These are phyloP conservation scores for Aplysia californica DNA, from an alignment of 1,140 invertebrate species.

Conservation along the genomic window DNA sequence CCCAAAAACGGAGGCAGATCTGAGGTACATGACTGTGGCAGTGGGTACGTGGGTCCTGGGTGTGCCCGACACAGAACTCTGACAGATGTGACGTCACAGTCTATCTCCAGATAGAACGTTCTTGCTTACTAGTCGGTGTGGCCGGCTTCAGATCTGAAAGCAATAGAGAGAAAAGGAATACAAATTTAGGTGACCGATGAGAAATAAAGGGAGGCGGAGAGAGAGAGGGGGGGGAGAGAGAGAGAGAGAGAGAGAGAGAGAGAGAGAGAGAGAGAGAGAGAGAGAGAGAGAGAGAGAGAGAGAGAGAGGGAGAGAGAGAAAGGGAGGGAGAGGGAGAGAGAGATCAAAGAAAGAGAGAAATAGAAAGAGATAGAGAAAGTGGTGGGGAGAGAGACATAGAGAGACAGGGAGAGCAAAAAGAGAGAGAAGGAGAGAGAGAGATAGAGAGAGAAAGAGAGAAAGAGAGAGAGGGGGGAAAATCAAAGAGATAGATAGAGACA, in stretches of 20 bases:
- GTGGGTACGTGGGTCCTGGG: too few species aligned
- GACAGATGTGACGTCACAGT: background rate
- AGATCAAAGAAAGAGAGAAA: background rate
- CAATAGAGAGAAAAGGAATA: background rate
- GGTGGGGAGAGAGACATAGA: background rate
- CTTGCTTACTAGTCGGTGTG: background rate
- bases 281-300: slow-evolving; percentile 27
- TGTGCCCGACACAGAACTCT: too few species aligned
- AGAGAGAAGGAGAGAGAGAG: background rate
- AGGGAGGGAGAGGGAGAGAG: slow-evolving; percentile 16
- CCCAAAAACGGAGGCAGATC: too few species aligned
- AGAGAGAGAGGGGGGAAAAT: background rate
- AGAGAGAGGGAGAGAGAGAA: slow-evolving; percentile 17
- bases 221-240: background rate
- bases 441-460: background rate
- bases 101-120: background rate
- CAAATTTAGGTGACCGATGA: background rate
- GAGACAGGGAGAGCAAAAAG: background rate
- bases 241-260: slow-evolving; percentile 19
- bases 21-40: too few species aligned
- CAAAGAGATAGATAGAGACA: background rate
- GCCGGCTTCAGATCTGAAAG: background rate
- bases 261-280: slow-evolving; percentile 29
- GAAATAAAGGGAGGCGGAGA: background rate
- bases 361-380: background rate